Evolutionary conservation across 2,113 vertebrate species (phyloP).

Genomic region (Alosa alosa): DNA sequence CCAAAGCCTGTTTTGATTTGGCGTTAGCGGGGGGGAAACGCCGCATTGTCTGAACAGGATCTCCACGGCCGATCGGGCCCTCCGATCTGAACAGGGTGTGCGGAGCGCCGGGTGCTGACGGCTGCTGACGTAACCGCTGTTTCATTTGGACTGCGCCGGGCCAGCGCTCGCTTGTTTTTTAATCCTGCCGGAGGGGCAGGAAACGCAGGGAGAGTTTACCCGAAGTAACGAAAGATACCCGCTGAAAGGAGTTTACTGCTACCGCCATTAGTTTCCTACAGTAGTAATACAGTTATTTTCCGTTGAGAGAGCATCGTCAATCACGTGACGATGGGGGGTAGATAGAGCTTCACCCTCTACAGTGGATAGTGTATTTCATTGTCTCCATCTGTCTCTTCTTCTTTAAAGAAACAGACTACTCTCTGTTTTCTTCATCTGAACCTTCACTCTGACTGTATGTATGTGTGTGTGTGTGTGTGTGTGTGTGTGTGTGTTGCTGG

Average conservation of each 20-base stretch:
- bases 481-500: neutral
- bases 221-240: slow-evolving; percentile 44
- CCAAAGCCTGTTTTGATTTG: slow-evolving; percentile 66
- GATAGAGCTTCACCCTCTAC: neutral
- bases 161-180: neutral
- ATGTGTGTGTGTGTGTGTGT: slow-evolving; percentile 9
- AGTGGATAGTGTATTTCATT: neutral
- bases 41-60: slow-evolving; percentile 78
- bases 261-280: neutral
- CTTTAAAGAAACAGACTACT: neutral
- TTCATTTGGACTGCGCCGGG: slow-evolving; percentile 65
- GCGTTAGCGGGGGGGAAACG: slow-evolving; percentile 62
- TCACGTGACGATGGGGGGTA: neutral
- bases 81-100: neutral
- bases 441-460: neutral
- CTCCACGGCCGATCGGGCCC: slow-evolving; percentile 64
- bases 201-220: neutral
- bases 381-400: neutral
- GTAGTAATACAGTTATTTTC: neutral
- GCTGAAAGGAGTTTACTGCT: slow-evolving; percentile 5
- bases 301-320: neutral
- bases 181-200: neutral
- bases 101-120: neutral
- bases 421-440: neutral
- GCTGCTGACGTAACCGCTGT: slow-evolving; percentile 63